These are phyloP conservation scores for Malacoraja senta DNA, from an alignment of 2,797 vertebrate genomes.

Conservation along the genomic window DNA sequence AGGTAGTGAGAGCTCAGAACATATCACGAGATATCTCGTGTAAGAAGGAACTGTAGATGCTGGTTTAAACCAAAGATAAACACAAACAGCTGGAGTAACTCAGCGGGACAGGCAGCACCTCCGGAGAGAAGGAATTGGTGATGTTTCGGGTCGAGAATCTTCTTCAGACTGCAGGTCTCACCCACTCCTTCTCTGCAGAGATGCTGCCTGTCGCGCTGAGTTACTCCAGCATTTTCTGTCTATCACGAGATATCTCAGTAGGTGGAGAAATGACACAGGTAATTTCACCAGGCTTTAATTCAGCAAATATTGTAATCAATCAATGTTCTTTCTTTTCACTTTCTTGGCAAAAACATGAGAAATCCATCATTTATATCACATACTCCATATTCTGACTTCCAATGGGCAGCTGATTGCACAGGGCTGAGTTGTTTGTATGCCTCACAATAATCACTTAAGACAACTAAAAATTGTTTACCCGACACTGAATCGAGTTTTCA, in stretches of 20 bases:
- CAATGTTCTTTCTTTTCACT: background rate
- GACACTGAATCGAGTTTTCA: slow-evolving; percentile 13
- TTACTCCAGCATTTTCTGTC: too few relatives aligned
- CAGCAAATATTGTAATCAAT: background rate
- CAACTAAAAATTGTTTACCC: slow-evolving; percentile 35
- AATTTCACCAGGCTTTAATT: slow-evolving; percentile 7
- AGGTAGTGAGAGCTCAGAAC: background rate
- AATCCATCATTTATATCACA: slow-evolving; percentile 28
- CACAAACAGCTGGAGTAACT: too few relatives aligned
- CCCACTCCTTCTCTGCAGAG: too few relatives aligned
- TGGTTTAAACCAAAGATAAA: too few relatives aligned
- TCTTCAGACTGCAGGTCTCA: too few relatives aligned
- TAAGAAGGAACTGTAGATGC: too few relatives aligned
- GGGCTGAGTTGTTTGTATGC: background rate
- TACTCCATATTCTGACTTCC: background rate
- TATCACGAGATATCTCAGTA: background rate
- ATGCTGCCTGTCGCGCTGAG: too few relatives aligned
- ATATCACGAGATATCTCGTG: too few relatives aligned
- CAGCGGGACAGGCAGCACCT: too few relatives aligned
- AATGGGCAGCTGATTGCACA: background rate
- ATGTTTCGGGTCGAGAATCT: too few relatives aligned
- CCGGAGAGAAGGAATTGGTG: too few relatives aligned
- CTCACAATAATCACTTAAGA: slow-evolving; percentile 32
- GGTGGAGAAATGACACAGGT: background rate
- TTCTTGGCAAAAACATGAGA: background rate